Evolutionary conservation across 2,797 vertebrate genomes (phyloP).

Genomic region (Enteromius unitaeniatus): DNA sequence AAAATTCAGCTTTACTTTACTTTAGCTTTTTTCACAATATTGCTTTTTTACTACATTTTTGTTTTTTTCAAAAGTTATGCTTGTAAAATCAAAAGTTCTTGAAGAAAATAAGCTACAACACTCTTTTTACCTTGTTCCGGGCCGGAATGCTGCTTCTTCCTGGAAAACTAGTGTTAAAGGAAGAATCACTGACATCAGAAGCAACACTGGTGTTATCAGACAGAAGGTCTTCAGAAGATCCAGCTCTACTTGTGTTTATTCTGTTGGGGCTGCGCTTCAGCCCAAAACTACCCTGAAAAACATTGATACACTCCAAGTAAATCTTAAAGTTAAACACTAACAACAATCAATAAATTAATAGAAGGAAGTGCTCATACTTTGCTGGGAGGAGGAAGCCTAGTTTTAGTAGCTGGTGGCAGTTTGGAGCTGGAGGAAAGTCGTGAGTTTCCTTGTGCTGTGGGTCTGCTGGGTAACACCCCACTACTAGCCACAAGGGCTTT

Average conservation of each 20-base stretch:
- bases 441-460: conserved; percentile 45
- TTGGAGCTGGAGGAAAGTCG: conserved; percentile 45
- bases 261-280: conserved; percentile 63
- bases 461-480: conserved; percentile 72
- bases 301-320: background rate
- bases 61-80: background rate
- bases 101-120: background rate
- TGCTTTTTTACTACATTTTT: background rate
- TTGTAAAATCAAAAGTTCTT: background rate
- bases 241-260: conserved; percentile 63
- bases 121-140: conserved; percentile 79
- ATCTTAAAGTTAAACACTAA: background rate
- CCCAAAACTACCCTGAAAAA: conserved; percentile 65
- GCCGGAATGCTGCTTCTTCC: conserved; percentile 71
- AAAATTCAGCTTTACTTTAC: background rate
- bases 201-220: conserved; percentile 76
- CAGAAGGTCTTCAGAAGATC: conserved; percentile 75
- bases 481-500: conserved; percentile 60
- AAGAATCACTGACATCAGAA: conserved; percentile 74
- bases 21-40: background rate
- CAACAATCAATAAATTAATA: background rate
- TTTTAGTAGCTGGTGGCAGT: conserved; percentile 58
- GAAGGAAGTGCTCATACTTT: conserved; percentile 65
- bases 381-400: conserved; percentile 67
- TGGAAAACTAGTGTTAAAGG: conserved; percentile 68